Conservation (phyloP, 30 jellyfish, hydroid and myxozoan species). For the Pseudorhiza aurosa region DNA sequence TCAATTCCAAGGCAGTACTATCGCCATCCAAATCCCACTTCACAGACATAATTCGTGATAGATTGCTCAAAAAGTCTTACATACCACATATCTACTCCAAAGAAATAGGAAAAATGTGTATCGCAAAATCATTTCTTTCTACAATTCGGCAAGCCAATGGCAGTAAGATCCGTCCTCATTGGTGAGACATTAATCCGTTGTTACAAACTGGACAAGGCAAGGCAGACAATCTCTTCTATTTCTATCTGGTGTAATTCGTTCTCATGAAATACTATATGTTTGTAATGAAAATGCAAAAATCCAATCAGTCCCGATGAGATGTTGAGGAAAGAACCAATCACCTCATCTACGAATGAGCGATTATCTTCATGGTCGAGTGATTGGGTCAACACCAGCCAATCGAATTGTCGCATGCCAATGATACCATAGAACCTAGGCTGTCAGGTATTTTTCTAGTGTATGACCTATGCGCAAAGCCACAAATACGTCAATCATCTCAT, state of each 20-base stretch:
- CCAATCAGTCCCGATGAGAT: constrained; percentile 55
- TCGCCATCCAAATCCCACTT: no score
- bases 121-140: constrained; percentile 65
- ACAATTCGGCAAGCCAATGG: constrained; percentile 20
- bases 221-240: constrained; percentile 12
- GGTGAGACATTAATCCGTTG: constrained; percentile 63
- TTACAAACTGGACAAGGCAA: background rate
- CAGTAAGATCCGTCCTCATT: constrained; percentile 39
- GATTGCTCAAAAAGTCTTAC: constrained; percentile 2
- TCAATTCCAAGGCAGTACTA: no score
- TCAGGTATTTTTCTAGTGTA: constrained; percentile 71
- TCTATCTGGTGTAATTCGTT: background rate
- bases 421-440: constrained; percentile 64
- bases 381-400: constrained; percentile 72
- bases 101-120: constrained; percentile 22
- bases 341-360: constrained; percentile 77
- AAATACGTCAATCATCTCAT: constrained; percentile 69
- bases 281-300: constrained; percentile 11
- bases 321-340: constrained; percentile 49
- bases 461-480: constrained; percentile 78
- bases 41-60: no score
- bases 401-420: constrained; percentile 45
- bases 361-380: constrained; percentile 64
- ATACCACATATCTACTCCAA: constrained; percentile 65
- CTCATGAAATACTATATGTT: constrained; percentile 10